phyloP scores from a whole-genome alignment of 2,888 invertebrate genomes.

The Pasiphila rectangulata region DNA sequence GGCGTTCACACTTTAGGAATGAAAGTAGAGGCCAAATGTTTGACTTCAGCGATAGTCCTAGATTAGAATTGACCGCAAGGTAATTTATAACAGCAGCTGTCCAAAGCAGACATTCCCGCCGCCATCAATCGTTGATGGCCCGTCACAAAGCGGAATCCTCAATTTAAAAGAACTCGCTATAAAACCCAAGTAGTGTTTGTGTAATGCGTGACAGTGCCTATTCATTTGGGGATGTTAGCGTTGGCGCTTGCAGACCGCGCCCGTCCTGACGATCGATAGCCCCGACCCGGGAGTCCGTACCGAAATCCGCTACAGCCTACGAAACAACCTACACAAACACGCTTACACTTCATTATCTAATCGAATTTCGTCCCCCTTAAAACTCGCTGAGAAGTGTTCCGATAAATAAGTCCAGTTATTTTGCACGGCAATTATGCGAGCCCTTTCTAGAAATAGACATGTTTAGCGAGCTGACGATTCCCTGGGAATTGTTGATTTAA shows the following conservation, averaged over 20 bases:
- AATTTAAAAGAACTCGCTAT: slow-evolving; percentile 25
- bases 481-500: slow-evolving; percentile 26
- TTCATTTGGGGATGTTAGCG: slow-evolving; percentile 27
- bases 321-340: slow-evolving; percentile 23
- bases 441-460: slow-evolving; percentile 31
- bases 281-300: slow-evolving; percentile 11
- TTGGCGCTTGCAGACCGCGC: slow-evolving; percentile 28
- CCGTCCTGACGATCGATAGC: slow-evolving; percentile 29
- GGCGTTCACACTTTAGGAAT: too few relatives aligned
- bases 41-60: slow-evolving; percentile 7
- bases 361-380: slow-evolving; percentile 15
- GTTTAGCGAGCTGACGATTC: slow-evolving; percentile 26
- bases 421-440: slow-evolving; percentile 14
- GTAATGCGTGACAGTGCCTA: slow-evolving; percentile 33
- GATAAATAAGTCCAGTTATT: slow-evolving; percentile 20
- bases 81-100: slow-evolving; percentile 23
- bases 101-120: slow-evolving; percentile 24
- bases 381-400: slow-evolving; percentile 14
- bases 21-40: neutral
- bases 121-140: slow-evolving; percentile 4
- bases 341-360: slow-evolving; percentile 28
- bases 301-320: slow-evolving; percentile 15
- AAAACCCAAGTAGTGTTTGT: slow-evolving; percentile 26
- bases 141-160: slow-evolving; percentile 22
- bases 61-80: slow-evolving; percentile 17